phyloP scores from a whole-genome alignment of 2,113 vertebrate genomes.

The Antechinus stuartii region DNA sequence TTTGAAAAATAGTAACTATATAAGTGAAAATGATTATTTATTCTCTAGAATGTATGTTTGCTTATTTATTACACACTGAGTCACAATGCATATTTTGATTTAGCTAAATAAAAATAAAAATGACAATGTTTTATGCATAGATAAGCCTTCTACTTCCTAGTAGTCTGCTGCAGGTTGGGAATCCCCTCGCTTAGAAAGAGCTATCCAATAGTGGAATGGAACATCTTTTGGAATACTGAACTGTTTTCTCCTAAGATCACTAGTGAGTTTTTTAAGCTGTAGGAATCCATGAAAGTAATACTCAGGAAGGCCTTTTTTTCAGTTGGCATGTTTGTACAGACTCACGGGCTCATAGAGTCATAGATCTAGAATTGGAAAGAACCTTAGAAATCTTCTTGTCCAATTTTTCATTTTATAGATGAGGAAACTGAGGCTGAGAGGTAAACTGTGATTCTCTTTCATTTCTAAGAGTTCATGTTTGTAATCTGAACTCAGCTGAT shows the following conservation, averaged over 20 bases:
- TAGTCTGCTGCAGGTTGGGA: background rate
- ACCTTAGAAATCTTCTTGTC: background rate
- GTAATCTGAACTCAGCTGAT: background rate
- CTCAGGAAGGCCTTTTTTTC: background rate
- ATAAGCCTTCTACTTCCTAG: background rate
- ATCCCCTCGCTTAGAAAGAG: background rate
- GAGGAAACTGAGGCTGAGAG: background rate
- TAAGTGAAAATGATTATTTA: background rate
- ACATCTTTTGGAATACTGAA: background rate
- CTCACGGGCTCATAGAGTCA: background rate
- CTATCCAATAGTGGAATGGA: background rate
- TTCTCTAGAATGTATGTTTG: background rate
- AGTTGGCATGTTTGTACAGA: background rate
- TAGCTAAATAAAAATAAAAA: background rate
- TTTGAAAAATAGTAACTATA: background rate
- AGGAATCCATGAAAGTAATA: background rate
- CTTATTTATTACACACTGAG: background rate
- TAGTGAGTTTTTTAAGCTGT: background rate
- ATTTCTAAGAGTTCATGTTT: background rate
- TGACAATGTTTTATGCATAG: background rate
- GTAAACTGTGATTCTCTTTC: background rate
- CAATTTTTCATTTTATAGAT: background rate
- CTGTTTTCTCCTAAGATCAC: background rate
- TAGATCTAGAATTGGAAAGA: background rate
- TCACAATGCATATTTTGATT: background rate